phyloP scores from a whole-genome alignment of 30 jellyfish, hydroid and myxozoan genomes.

The Turritopsis rubra region DNA sequence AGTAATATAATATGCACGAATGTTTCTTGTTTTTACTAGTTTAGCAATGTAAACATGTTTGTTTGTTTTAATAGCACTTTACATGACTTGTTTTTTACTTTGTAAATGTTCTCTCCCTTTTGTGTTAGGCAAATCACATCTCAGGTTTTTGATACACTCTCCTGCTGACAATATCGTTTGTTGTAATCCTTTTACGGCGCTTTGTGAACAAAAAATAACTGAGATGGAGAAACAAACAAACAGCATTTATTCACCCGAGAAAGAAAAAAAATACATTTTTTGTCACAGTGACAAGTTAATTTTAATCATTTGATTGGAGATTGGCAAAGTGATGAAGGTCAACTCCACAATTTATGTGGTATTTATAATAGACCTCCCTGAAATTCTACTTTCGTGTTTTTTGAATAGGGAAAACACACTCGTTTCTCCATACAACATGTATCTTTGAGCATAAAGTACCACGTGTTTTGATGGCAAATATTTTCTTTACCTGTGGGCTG shows the following conservation, averaged over 20 bases:
- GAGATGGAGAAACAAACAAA: neutral
- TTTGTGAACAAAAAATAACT: neutral
- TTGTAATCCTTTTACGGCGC: neutral
- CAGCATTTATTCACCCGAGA: neutral
- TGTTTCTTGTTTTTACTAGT: neutral
- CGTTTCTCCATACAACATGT: no score
- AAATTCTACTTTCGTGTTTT: no score
- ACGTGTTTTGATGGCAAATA: neutral
- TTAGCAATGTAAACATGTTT: neutral
- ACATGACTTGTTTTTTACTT: neutral
- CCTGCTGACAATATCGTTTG: neutral
- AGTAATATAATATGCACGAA: neutral
- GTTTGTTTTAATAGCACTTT: neutral
- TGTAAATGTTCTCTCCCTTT: neutral
- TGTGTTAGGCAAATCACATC: neutral
- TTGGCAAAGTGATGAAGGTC: no score
- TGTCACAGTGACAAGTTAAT: neutral
- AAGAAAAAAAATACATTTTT: neutral
- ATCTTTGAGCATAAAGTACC: no score
- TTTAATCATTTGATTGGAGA: neutral
- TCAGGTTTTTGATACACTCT: neutral
- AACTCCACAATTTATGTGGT: no score
- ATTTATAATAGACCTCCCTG: no score
- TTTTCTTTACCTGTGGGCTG: neutral
- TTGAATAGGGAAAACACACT: no score